Evolutionary conservation across 2,797 vertebrate genomes (phyloP), one percentile per base, ranked within the genome.

Genomic region (Lycodopsis pacificus): DNA sequence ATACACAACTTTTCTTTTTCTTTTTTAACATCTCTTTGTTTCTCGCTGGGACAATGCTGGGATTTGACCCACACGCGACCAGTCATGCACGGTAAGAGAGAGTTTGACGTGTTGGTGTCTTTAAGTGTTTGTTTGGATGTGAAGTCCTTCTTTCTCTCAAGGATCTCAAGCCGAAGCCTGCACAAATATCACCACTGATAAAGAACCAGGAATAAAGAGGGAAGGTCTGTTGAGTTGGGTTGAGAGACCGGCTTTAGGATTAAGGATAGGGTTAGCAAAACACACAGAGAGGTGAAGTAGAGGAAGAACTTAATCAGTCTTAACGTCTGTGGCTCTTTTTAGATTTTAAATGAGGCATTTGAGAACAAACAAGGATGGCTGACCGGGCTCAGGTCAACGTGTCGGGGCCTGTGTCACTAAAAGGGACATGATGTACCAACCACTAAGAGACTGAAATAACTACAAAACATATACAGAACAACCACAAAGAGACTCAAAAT

Each of bases 41-140:
- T 80, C 58, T 70, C 7, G 7, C 38, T 9, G 58, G 83, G 61
- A 90, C 65, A 6, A 94, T 92, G 93, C 27, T 71, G 0, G 77
- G 71, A 75, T 73, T 83, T 67, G 79, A 93, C 69, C 86, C 83
- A 12, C 87, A 69, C 38, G 76, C 76, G 85, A 89, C 27, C 84
- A 36, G 77, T 71, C 65, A 90, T 2, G 80, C 85, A 90, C 84
- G 90, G 93, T 95, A 89, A 93, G 88, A 19, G 36, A 63, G 4
- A 38, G 17, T 6, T 77, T 8, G 77, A 78, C 71, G 36, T 71
- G 77, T 66, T 22, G 44, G 44, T 76, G 77, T 59, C 71, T 82
- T 81, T 74, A 58, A 49, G 20, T 49, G 48, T 7, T 80, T 75
- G 65, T 72, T 9, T 51, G 77, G 30, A 56, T 0, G 34, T 81